Percentiles rank a stretch among this genome's conserved stretches.
phyloP scores from a whole-genome alignment of 2,888 invertebrate genomes.

The Boloria selene region DNA sequence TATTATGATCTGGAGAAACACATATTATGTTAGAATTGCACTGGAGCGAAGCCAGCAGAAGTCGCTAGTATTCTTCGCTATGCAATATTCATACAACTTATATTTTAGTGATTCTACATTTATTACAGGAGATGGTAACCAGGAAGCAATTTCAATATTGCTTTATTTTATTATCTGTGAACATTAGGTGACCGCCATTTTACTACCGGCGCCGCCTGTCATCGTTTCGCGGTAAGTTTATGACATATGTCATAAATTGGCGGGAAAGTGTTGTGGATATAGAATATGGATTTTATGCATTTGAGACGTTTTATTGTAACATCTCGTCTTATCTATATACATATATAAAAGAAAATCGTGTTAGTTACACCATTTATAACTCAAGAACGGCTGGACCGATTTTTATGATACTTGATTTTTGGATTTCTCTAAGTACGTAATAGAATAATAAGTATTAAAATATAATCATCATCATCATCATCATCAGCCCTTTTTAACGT shows the following conservation, averaged over 20 bases:
- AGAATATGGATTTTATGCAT: slow-evolving; percentile 21
- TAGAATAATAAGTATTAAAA: too few species aligned
- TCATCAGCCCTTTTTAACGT: too few species aligned
- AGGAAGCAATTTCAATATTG: slow-evolving; percentile 17
- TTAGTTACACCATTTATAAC: too few species aligned
- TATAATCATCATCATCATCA: too few species aligned
- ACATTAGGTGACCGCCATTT: slow-evolving; percentile 49
- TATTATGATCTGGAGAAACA: too few species aligned
- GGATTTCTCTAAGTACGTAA: too few species aligned
- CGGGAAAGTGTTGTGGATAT: slow-evolving; percentile 29
- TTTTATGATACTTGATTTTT: too few species aligned
- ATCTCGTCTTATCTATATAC: too few species aligned
- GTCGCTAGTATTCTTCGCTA: background rate
- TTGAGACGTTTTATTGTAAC: background rate
- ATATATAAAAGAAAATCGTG: too few species aligned
- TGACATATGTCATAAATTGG: slow-evolving; percentile 48
- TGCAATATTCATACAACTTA: background rate
- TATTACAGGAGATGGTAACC: background rate
- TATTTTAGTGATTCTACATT: background rate
- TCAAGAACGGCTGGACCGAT: too few species aligned
- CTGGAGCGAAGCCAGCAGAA: too few species aligned
- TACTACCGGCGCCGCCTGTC: slow-evolving; percentile 46
- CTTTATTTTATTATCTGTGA: slow-evolving; percentile 28
- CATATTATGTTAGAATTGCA: too few species aligned
- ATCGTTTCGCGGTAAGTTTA: slow-evolving; percentile 57